Base-by-base conservation (phyloP, 2,888 invertebrate species). In the Metacarcinus magister region DNA sequence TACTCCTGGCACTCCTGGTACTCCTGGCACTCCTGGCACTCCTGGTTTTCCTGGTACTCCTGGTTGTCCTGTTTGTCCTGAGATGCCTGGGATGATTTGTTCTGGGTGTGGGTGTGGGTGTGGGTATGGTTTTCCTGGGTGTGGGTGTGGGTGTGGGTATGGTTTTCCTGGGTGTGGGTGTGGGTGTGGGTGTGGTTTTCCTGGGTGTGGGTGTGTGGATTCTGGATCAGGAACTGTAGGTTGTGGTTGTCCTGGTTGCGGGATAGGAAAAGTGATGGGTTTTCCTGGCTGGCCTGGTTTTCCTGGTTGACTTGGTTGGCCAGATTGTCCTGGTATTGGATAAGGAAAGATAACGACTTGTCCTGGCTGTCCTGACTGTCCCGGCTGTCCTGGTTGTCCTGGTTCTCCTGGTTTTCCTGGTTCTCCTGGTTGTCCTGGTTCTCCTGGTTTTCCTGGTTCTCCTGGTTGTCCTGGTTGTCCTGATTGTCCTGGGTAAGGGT, bases 401-500 rank as follows among this genome's bases (percentile, higher is more conserved):
- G 82, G 82, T 54, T 28, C n/a, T 0, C 32, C 32, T 92, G 92
- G 54, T 87, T 44, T 87, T 46, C 48, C 46, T 87, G 94, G 82
- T 10, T 23, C 13, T 7, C 39, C 28, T 82, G 93, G 93, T 2
- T 93, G 32, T 43, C 67, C 43, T 93, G 32, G 60, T 10, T 46
- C n/a, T 44, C 82, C 43, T 87, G 48, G 46, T 87, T 82, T 28
- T n/a, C 28, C 28, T 39, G 43, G 48, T 10, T 82, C 0, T 16
- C 82, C 82, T 82, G 75, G 75, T 48, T 46, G 46, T 44, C 46
- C 19, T 87, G 46, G 39, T 28, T 28, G 44, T n/a, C 28, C 82
- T 94, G 94, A 87, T 94, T 82, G 87, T 44, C 28, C 32, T 87
- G 94, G n/a, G n/a, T n/a, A n/a, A n/a, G n/a, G 93, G 7, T 46